phyloP scores from a whole-genome alignment of 1,140 invertebrate genomes.

The Ceratina japonica region DNA sequence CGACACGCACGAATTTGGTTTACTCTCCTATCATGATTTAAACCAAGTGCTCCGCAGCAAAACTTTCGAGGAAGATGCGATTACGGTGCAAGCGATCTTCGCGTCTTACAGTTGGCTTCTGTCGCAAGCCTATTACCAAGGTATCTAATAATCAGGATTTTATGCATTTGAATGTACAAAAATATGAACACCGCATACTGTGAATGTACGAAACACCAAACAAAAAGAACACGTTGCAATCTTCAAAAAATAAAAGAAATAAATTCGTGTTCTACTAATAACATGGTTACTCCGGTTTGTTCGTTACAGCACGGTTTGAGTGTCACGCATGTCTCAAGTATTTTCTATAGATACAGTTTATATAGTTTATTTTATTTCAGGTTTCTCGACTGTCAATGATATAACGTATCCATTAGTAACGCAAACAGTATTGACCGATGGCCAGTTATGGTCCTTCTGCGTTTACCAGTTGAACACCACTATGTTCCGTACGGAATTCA shows the following conservation, averaged over 20 bases:
- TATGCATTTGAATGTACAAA: too few species aligned
- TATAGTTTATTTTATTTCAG: conserved; percentile 69
- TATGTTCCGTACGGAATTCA: conserved; percentile 81
- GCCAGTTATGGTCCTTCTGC: conserved; percentile 90
- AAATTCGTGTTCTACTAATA: too few species aligned
- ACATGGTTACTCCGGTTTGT: too few species aligned
- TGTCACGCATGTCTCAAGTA: too few species aligned
- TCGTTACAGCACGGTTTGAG: too few species aligned
- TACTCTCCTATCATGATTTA: conserved; percentile 86
- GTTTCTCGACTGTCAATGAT: conserved; percentile 93
- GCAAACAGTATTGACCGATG: conserved; percentile 92
- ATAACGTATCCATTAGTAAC: conserved; percentile 92
- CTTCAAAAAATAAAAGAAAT: too few species aligned
- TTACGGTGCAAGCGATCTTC: conserved; percentile 86
- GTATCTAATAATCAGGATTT: conserved; percentile 68
- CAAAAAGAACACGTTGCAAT: too few species aligned
- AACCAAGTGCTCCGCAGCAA: conserved; percentile 75
- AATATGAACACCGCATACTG: too few species aligned
- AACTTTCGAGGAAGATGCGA: conserved; percentile 80
- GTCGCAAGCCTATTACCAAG: conserved; percentile 90
- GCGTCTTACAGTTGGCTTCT: conserved; percentile 89
- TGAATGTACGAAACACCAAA: too few species aligned
- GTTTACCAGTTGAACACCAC: conserved; percentile 94
- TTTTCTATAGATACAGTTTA: too few species aligned
- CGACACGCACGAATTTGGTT: conserved; percentile 86